Base-by-base conservation (phyloP, 2,797 vertebrate genomes). In the Anguilla marmorata region DNA sequence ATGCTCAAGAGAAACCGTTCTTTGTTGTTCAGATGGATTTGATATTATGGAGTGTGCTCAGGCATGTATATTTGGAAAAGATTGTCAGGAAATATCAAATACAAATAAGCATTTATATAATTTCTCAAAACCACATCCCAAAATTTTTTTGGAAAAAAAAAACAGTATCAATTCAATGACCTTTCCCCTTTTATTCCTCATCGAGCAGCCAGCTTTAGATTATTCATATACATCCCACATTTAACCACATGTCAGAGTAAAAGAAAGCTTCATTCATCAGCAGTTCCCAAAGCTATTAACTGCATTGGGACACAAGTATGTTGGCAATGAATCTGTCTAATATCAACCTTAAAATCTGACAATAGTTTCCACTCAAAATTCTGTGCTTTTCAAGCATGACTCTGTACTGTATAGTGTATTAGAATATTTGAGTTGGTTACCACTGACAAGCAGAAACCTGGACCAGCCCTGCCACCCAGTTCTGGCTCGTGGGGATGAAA, bases 281-380 rank as follows among this genome's bases (percentile, higher is more conserved):
- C 74, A 24, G 58, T 83, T 83, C 66, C 85, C 88, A 82, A 86
- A 54, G 69, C 33, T 45, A 5, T 41, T 79, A 50, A 72, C 56
- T 69, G 48, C 83, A 54, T 14, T n/a, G 41, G 50, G 60, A 50
- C 63, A 74, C 58, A 27, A 56, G 87, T 21, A 41, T n/a, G 21
- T 54, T 88, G 33, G 84, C 69, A 80, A 24, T 66, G 24, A 41
- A 82, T 69, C 27, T 63, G 72, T 82, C 56, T 60, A 88, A 9
- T n/a, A 76, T 89, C 58, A 85, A 33, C 21, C 27, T 87, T 85
- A 85, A 89, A 27, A 72, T 60, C 19, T 48, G 6, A 30, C 63
- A 89, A 89, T 24, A 84, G 54, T 87, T 82, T 89, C 87, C 83
- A 58, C 58, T 41, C 24, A 33, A 45, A 54, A 50, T 41, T 0